phyloP scores from a whole-genome alignment of 2,113 vertebrate species.

The Morphnarchus princeps region DNA sequence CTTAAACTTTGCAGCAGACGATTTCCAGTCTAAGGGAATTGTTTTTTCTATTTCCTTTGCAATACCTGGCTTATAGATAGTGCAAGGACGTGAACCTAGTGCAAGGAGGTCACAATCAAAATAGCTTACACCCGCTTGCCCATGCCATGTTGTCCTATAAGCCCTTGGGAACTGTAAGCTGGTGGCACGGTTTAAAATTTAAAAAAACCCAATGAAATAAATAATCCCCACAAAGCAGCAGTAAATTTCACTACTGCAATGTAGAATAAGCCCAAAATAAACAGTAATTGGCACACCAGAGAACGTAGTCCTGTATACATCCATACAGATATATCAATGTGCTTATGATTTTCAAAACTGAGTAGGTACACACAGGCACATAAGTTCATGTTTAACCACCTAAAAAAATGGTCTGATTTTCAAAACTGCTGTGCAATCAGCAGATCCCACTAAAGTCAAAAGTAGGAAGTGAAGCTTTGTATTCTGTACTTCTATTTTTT shows the following conservation, averaged over 20 bases:
- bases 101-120: neutral
- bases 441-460: neutral
- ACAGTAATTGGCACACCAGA: neutral
- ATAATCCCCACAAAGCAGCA: neutral
- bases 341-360: neutral
- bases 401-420: neutral
- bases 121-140: too few species aligned
- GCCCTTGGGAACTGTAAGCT: neutral
- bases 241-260: neutral
- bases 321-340: neutral
- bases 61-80: neutral
- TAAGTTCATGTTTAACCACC: neutral
- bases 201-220: neutral
- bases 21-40: neutral
- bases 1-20: neutral
- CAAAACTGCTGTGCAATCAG: neutral
- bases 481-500: neutral
- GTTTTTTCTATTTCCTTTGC: neutral
- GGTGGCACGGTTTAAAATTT: neutral
- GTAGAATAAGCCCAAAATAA: neutral
- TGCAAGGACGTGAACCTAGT: neutral
- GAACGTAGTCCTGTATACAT: neutral
- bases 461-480: neutral
- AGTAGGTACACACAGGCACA: accelerated
- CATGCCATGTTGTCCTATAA: too few species aligned